Conservation (phyloP, 2,113 vertebrate genomes). For the Cariama cristata region DNA sequence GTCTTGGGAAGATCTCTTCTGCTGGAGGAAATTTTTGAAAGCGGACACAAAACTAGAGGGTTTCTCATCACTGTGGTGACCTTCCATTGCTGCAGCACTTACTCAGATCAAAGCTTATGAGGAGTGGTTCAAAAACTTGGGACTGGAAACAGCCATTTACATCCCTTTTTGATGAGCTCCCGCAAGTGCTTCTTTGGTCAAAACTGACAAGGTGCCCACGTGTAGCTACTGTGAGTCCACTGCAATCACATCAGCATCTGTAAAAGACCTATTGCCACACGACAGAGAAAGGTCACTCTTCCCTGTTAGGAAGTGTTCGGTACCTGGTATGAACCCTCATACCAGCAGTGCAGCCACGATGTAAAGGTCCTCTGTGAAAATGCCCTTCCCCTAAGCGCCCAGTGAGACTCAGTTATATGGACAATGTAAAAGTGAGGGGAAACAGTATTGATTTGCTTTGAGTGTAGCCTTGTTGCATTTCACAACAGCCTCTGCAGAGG, state of each 20-base stretch:
- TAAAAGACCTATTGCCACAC: neutral
- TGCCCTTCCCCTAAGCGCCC: rapidly evolving
- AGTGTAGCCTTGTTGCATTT: neutral
- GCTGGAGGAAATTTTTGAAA: neutral
- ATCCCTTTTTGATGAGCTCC: neutral
- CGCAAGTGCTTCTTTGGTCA: neutral
- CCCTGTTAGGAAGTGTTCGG: neutral
- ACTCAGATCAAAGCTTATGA: neutral
- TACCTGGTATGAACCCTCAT: neutral
- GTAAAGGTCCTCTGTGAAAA: neutral
- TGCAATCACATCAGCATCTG: rapidly evolving
- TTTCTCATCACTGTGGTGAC: neutral
- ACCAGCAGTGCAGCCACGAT: neutral
- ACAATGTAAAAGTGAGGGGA: neutral
- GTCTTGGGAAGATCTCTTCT: neutral
- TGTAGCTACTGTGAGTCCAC: neutral
- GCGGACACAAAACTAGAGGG: neutral
- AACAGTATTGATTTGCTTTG: neutral
- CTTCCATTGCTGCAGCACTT: neutral
- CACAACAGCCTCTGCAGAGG: neutral
- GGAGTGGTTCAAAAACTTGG: neutral
- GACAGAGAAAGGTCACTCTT: neutral
- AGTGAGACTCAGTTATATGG: neutral
- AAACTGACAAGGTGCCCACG: neutral
- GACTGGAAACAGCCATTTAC: neutral